These are phyloP conservation scores for Pomacea maculata DNA, from an alignment of 1,140 invertebrate genomes.

Conservation along the genomic window DNA sequence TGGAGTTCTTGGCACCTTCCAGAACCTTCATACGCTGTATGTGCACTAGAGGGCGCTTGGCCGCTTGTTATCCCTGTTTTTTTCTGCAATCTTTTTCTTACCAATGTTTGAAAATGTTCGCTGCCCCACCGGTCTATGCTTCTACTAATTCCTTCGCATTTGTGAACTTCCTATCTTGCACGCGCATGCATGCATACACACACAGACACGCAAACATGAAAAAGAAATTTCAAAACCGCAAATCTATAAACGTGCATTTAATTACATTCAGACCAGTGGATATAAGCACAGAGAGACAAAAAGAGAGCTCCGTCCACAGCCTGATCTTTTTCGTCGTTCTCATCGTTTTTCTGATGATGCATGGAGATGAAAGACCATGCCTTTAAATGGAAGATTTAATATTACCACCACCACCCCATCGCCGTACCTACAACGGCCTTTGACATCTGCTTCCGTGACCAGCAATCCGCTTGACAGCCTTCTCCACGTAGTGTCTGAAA, in stretches of 20 bases:
- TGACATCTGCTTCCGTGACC: neutral
- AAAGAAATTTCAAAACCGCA: neutral
- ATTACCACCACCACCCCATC: neutral
- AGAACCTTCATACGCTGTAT: constrained; percentile 72
- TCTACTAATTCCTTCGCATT: neutral
- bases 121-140: neutral
- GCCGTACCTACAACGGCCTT: neutral
- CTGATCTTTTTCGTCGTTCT: neutral
- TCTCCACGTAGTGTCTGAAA: too few species aligned
- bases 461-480: too few species aligned
- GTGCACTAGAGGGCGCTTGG: constrained; percentile 41
- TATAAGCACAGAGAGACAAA: neutral
- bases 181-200: neutral
- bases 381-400: too few species aligned
- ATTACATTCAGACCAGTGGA: neutral
- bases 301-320: neutral
- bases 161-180: neutral
- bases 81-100: neutral
- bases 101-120: neutral
- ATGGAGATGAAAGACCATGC: neutral
- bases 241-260: neutral
- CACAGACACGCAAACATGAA: neutral
- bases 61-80: too few species aligned
- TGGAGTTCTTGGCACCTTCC: constrained; percentile 60
- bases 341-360: neutral